phyloP scores from a whole-genome alignment of 2,888 invertebrate species.

The Hirtodrosophila confusa region DNA sequence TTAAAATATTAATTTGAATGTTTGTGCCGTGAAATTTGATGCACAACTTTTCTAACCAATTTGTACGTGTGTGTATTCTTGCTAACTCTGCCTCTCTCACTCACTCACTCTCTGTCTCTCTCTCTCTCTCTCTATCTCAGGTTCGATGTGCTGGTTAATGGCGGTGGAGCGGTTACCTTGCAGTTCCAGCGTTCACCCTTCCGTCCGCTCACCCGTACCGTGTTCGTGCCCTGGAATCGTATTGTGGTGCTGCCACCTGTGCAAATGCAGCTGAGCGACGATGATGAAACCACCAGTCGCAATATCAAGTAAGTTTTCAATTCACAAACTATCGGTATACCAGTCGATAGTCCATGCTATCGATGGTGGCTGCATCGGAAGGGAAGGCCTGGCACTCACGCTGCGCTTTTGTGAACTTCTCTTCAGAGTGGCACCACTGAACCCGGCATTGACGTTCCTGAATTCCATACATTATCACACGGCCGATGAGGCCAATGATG shows the following conservation, averaged over 20 bases:
- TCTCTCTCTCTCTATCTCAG: constrained; percentile 84
- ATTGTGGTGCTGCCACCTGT: constrained; percentile 96
- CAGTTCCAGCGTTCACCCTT: constrained; percentile 98
- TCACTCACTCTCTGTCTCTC: not conserved
- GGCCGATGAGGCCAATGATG: constrained; percentile 84
- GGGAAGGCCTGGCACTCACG: no score
- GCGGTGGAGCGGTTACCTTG: constrained; percentile 98
- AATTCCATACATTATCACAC: constrained; percentile 84
- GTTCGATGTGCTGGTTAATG: constrained; percentile 99
- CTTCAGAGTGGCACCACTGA: constrained; percentile 82
- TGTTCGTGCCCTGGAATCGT: constrained; percentile 98
- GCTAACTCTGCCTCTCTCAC: no score
- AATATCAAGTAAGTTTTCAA: constrained; percentile 82
- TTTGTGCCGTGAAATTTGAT: constrained; percentile 53
- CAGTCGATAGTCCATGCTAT: no score
- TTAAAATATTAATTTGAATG: constrained; percentile 80
- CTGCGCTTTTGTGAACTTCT: not conserved
- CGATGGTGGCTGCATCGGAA: no score
- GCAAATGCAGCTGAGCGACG: constrained; percentile 93
- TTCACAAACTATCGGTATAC: no score
- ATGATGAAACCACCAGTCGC: constrained; percentile 85
- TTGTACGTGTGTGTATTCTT: not conserved
- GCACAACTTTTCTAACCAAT: constrained; percentile 38
- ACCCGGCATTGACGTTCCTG: constrained; percentile 84
- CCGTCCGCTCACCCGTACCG: constrained; percentile 93